Percentiles rank a stretch among this genome's conserved stretches.
These are phyloP conservation scores for Anser cygnoides DNA, from an alignment of 2,113 vertebrate species.

Conservation along the genomic window DNA sequence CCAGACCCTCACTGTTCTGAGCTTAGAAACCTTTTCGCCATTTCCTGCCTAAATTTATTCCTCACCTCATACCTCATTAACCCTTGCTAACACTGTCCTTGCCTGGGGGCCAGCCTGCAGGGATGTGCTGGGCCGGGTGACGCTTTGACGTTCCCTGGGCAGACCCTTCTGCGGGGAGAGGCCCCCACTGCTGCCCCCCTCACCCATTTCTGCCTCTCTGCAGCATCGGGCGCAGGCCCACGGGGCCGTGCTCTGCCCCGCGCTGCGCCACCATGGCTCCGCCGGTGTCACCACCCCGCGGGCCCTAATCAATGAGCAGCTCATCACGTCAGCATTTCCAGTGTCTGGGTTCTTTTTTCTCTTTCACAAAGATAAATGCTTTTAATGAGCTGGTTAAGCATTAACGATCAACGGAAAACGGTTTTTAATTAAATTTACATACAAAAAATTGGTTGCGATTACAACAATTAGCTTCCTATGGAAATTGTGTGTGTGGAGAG, in stretches of 20 bases:
- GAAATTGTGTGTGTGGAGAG: neutral
- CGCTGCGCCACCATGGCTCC: accelerated
- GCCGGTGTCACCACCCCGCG: accelerated
- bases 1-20: neutral
- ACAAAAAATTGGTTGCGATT: constrained; percentile 38
- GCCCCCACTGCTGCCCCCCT: neutral
- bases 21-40: neutral
- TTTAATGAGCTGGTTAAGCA: constrained; percentile 59
- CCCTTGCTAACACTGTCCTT: neutral
- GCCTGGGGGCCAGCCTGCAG: too few relatives aligned
- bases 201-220: too few relatives aligned
- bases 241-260: neutral
- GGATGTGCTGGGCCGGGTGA: neutral
- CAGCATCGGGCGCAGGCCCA: neutral
- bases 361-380: constrained; percentile 41
- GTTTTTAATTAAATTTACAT: constrained; percentile 63
- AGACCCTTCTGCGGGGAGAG: neutral
- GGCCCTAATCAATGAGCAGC: neutral
- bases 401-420: constrained; percentile 20
- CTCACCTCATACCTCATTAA: neutral
- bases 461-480: constrained; percentile 18
- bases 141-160: neutral
- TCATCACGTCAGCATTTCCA: neutral
- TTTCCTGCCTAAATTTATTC: neutral
- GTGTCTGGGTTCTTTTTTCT: neutral